A percentile compares a stretch with the other conserved stretches of the same genome.
Conservation (phyloP, 2,113 vertebrate species). For the Rhinopithecus roxellana region DNA sequence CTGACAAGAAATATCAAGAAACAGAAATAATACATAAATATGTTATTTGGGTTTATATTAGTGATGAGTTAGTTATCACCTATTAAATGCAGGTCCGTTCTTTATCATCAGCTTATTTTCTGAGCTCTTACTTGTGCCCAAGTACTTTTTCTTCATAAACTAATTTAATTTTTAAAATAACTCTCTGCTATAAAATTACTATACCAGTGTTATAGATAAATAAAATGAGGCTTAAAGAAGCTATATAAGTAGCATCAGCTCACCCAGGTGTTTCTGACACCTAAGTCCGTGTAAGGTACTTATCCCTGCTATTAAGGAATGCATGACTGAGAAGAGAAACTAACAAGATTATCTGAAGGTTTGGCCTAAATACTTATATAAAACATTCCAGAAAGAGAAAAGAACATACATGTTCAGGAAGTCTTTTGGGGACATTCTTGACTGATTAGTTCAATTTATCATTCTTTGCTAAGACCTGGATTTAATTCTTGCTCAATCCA, state of each 20-base stretch:
- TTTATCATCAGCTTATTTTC: background rate
- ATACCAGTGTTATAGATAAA: background rate
- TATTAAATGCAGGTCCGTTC: background rate
- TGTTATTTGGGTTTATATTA: background rate
- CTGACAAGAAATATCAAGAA: background rate
- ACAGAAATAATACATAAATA: background rate
- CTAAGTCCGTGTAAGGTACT: background rate
- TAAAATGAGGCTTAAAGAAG: background rate
- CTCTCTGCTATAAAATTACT: background rate
- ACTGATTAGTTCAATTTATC: constrained; percentile 40
- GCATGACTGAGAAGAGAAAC: background rate
- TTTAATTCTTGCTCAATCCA: constrained; percentile 49
- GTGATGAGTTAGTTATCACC: background rate
- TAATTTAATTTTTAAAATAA: constrained; percentile 27
- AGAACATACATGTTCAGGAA: background rate
- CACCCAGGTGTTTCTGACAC: background rate
- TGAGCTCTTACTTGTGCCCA: background rate
- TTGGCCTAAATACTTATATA: background rate
- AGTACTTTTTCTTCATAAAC: background rate
- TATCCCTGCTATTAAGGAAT: background rate
- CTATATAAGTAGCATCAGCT: background rate
- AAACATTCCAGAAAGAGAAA: background rate
- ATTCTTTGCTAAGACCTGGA: constrained; percentile 38
- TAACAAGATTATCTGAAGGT: background rate
- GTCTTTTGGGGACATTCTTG: background rate